Conservation (phyloP, 2,113 vertebrate species). For the Tylochromis polylepis region DNA sequence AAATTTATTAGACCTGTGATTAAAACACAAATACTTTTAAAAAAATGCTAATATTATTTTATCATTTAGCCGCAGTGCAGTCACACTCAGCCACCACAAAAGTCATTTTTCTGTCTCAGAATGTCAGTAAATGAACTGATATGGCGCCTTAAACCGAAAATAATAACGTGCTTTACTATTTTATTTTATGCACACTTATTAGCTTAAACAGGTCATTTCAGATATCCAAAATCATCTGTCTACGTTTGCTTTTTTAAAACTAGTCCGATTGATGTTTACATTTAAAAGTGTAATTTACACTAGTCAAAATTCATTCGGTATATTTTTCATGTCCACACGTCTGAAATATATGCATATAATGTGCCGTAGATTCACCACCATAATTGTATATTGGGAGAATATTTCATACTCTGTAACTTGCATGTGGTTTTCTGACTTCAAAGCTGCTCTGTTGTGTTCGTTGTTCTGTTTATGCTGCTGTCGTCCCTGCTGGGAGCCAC, state of each 20-base stretch:
- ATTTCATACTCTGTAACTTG: not conserved
- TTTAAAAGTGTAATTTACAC: no score
- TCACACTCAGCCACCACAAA: not conserved
- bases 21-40: not conserved
- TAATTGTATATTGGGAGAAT: accelerated
- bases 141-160: not conserved
- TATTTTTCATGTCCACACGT: not conserved
- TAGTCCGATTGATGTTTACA: no score
- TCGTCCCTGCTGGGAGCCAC: not conserved
- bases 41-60: not conserved
- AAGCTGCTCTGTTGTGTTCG: not conserved
- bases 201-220: no score
- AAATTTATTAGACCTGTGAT: not conserved
- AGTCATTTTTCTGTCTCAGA: not conserved
- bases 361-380: not conserved
- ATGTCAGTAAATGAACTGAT: accelerated
- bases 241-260: no score
- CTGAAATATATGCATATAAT: not conserved
- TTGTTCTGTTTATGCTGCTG: not conserved
- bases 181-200: not conserved
- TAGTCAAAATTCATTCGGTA: not conserved
- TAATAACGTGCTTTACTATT: not conserved
- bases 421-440: not conserved
- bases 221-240: no score
- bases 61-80: not conserved